phyloP scores from a whole-genome alignment of 1,140 invertebrate genomes.

The Ridgeia piscesae region DNA sequence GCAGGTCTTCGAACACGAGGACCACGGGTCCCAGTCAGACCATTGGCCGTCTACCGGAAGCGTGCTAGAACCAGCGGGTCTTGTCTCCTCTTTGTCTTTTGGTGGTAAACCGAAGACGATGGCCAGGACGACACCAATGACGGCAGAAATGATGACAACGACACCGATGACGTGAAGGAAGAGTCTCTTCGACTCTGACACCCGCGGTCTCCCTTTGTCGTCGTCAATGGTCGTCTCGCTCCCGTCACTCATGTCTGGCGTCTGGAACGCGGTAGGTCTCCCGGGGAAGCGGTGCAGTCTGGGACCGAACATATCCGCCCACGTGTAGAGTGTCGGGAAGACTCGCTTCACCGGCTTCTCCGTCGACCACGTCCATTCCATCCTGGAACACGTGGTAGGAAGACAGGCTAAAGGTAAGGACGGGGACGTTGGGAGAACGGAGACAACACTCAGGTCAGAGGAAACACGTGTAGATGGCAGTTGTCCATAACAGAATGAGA shows the following conservation, averaged over 20 bases:
- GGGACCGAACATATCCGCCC: background rate
- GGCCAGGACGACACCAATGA: background rate
- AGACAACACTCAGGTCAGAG: too few species aligned
- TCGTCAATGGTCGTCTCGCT: background rate
- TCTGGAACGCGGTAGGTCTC: background rate
- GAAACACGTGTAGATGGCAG: too few species aligned
- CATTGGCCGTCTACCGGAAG: constrained; percentile 42
- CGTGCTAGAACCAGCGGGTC: background rate
- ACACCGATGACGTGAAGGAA: background rate
- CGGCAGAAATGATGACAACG: background rate
- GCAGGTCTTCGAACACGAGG: constrained; percentile 36
- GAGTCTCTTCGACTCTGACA: background rate
- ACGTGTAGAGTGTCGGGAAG: background rate
- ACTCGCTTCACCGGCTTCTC: background rate
- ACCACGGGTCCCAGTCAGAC: constrained; percentile 45
- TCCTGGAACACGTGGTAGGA: background rate
- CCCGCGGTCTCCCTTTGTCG: background rate
- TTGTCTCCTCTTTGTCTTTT: background rate
- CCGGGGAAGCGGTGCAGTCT: background rate
- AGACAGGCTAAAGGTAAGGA: too few species aligned
- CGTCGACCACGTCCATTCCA: background rate
- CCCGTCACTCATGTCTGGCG: background rate
- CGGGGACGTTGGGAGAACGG: too few species aligned
- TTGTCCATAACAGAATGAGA: too few species aligned
- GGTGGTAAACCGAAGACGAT: background rate